Conservation (phyloP, 2,888 invertebrate species). For the Brachylomia viminalis region DNA sequence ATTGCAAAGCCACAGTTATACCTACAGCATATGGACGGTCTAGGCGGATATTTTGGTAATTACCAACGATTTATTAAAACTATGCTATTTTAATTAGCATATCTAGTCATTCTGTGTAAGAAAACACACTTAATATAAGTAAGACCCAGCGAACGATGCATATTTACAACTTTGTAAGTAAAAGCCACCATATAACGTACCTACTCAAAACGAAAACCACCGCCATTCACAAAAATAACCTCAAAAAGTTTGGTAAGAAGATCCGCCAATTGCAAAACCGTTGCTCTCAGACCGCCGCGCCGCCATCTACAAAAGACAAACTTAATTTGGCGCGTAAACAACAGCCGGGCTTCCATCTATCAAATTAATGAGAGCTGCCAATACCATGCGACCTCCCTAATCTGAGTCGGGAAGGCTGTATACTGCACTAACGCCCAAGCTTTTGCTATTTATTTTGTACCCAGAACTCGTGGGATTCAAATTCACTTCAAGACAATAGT, state of each 20-base stretch:
- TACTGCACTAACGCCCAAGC: constrained; percentile 36
- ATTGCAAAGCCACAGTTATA: not conserved
- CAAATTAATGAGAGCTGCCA: constrained; percentile 75
- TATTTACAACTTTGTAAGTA: not conserved
- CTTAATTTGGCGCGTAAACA: constrained; percentile 67
- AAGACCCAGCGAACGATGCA: not conserved
- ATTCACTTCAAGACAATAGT: constrained; percentile 15
- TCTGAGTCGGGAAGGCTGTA: constrained; percentile 31
- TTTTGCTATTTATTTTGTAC: constrained; percentile 39
- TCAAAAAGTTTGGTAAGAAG: constrained; percentile 8
- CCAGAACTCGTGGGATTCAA: not conserved
- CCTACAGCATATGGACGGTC: not conserved
- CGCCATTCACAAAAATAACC: not conserved
- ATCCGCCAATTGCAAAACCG: constrained; percentile 49
- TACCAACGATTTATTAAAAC: not conserved
- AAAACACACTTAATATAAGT: not conserved
- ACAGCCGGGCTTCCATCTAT: constrained; percentile 69
- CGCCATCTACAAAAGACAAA: constrained; percentile 66
- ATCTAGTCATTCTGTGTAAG: not conserved
- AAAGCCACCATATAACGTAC: not conserved
- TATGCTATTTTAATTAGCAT: not conserved
- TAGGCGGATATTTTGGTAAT: not conserved
- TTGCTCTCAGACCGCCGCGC: constrained; percentile 33
- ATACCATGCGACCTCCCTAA: constrained; percentile 69
- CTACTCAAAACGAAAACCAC: not conserved